Evolutionary conservation across 2,113 vertebrate species (phyloP), one percentile per base, ranked within the genome.

Genomic region (Pteruthius melanotis): DNA sequence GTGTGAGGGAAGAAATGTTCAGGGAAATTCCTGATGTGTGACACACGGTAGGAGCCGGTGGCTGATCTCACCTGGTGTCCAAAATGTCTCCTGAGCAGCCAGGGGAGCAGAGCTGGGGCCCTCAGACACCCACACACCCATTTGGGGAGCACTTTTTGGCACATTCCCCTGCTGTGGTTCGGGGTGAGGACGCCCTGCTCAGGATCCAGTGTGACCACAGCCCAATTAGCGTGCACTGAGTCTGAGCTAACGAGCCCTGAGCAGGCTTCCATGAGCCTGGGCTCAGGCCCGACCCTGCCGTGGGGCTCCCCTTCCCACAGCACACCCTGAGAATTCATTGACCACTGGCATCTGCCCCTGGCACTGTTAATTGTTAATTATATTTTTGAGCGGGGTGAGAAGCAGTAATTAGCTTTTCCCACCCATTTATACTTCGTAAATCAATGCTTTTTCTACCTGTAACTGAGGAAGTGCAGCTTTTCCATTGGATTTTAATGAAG

Each of bases 101-200:
- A 3, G 52, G 3, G 17, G 15, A 28, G 9, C 3, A 37, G 33
- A 35, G 15, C 66, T 45, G 40, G 2, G 28, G 7, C 8, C 45
- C 44, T 24, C 63, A 23, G 49, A 45, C 7, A 24, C 33, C 37
- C 42, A 3, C 1, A 0, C 40, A 5, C 0, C 0, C 9, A 0
- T 28, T 37, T 56, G 49, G 61, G 52, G 28, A 14, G 26, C 53
- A 6, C 42, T 50, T 75, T 7, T 3, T 5, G 61, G 44, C 53
- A 2, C 11, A 4, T 69, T 64, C 13, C 35, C 49, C 39, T 60
- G 64, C 10, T n/a, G 8, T 20, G 31, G 10, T 8, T 20, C 4
- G 23, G 85, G 65, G 1, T 31, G 60, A 74, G 74, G 60, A 26
- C 39, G 69, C 40, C 76, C 19, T 33, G 44, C 16, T 47, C 7